Conservation (phyloP, 2,888 invertebrate genomes). For the Salticus scenicus region DNA sequence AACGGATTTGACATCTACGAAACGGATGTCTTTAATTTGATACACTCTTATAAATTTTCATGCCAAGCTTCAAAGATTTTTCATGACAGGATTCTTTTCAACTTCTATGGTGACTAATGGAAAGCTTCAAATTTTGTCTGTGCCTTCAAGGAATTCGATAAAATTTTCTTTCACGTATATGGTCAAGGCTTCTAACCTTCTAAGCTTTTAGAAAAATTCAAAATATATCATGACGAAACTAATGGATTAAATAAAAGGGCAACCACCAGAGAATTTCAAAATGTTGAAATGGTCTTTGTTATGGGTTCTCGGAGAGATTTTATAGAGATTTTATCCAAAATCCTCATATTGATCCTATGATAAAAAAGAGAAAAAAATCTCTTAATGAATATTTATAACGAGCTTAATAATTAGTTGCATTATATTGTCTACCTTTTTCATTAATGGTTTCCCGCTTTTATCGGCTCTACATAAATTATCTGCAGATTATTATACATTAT, state of each 20-base stretch:
- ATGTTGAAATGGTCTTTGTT: too few relatives aligned
- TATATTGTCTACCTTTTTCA: too few relatives aligned
- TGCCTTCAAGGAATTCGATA: background rate
- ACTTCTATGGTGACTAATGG: background rate
- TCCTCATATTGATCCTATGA: background rate
- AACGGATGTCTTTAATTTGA: background rate
- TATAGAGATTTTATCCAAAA: background rate
- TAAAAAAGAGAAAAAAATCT: background rate
- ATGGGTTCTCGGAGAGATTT: background rate
- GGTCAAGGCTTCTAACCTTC: slow-evolving; percentile 7
- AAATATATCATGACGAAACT: background rate
- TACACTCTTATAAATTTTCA: background rate
- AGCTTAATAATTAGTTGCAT: background rate
- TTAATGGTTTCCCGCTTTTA: background rate
- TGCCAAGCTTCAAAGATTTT: background rate
- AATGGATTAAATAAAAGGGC: background rate
- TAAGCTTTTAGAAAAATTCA: background rate
- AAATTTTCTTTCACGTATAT: background rate
- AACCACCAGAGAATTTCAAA: background rate
- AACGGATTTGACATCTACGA: too few relatives aligned
- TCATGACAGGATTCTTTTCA: background rate
- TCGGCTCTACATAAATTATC: slow-evolving; percentile 15
- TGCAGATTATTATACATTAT: background rate
- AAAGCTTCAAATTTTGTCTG: background rate
- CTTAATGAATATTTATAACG: background rate